Base-by-base conservation (phyloP, 2,888 invertebrate species). In the Polydrusus cervinus region DNA sequence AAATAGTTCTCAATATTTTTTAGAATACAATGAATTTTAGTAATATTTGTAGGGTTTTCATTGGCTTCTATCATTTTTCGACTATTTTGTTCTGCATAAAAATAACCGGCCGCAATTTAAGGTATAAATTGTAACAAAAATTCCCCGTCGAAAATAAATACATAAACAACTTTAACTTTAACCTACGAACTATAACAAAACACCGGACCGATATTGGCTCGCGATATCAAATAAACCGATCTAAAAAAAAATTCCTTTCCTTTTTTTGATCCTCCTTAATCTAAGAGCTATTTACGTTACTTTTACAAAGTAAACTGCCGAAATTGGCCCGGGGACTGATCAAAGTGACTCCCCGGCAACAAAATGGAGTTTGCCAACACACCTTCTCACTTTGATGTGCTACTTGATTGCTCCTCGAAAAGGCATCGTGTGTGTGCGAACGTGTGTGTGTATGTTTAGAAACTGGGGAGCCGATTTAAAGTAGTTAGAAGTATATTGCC, bases 351-450 rank as follows among this genome's bases (percentile, higher is more conserved):
- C 78, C 80, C 80, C 67, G 75, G 74, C 79, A 74, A 78, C 77
- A 77, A 82, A 81, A 84, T 82, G 78, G 82, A 83, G 84, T 84
- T 84, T 84, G 79, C 83, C 75, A 81, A 84, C 84, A 84, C 84
- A 82, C 83, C 83, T 83, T 80, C 80, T 78, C 76, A 76, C 83
- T 84, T 84, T 83, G 83, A 84, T 83, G 82, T 83, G 79, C 79
- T 79, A 78, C 81, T 81, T 83, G 82, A 84, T 83, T 83, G 82
- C 82, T 75, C 74, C 78, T 57, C 53, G 18, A 70, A 67, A 72
- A 74, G 61, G 73, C 76, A 61, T 64, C 73, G 71, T 55, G 75
- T 74, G 75, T 74, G 69, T 60, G 51, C 20, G 20, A 55, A 61
- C 38, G 68, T 34, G 61, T 57, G 47, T 43, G 57, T 57, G 34